A percentile compares a stretch with the other conserved stretches of the same genome.
These are phyloP conservation scores for Thamnophis elegans DNA, from an alignment of 2,797 vertebrate genomes.

Conservation along the genomic window DNA sequence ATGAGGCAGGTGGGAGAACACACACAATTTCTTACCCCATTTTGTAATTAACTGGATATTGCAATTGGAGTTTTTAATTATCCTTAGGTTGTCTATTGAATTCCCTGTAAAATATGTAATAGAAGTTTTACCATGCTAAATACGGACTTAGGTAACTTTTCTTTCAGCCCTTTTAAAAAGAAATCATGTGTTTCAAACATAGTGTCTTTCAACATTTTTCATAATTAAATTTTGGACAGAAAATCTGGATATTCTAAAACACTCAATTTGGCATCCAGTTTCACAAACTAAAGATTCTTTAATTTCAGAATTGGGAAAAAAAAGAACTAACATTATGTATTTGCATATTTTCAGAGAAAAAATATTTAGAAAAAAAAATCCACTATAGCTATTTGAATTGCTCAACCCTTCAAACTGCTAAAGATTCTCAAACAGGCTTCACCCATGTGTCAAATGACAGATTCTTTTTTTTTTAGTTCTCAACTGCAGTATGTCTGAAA, in stretches of 20 bases:
- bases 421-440: not conserved
- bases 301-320: not conserved
- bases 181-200: no score
- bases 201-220: no score
- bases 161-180: no score
- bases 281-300: not conserved
- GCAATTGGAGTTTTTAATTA: no score
- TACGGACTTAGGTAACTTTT: no score
- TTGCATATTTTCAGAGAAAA: not conserved
- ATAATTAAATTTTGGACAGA: not conserved
- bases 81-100: no score
- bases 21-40: no score
- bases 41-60: no score
- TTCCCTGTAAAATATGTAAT: no score
- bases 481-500: not conserved
- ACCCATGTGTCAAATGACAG: not conserved
- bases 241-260: not conserved
- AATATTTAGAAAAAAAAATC: not conserved
- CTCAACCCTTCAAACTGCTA: not conserved
- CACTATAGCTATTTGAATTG: not conserved
- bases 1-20: no score
- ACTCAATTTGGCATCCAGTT: not conserved
- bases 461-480: not conserved
- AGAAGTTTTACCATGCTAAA: no score
- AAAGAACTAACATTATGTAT: not conserved